Conservation (phyloP, 1,140 invertebrate species). For the Episyrphus balteatus region DNA sequence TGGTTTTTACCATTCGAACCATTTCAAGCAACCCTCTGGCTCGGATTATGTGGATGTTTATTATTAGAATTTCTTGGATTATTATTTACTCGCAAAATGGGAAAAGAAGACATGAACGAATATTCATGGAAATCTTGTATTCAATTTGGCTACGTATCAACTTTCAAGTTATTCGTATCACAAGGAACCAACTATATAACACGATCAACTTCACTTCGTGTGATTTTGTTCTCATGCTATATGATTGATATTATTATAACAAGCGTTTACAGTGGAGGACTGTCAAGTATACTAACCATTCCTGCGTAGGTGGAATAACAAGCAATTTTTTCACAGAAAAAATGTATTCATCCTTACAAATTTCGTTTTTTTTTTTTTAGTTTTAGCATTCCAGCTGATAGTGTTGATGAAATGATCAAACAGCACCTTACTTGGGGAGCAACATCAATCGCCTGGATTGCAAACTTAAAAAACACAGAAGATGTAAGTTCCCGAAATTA, state of each 20-base stretch:
- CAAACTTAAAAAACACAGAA: slow-evolving; percentile 8
- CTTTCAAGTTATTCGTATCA: slow-evolving; percentile 25
- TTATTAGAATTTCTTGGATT: slow-evolving; percentile 15
- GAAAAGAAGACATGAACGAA: too few species aligned
- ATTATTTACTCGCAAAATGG: slow-evolving; percentile 8
- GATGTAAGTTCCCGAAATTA: slow-evolving; percentile 13
- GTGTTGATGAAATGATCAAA: slow-evolving; percentile 17
- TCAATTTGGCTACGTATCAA: slow-evolving; percentile 17
- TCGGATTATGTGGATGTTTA: slow-evolving; percentile 16
- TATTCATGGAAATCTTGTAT: slow-evolving; percentile 5
- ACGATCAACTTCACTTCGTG: slow-evolving; percentile 16
- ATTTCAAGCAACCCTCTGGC: slow-evolving; percentile 21
- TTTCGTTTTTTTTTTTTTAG: slow-evolving; percentile 1
- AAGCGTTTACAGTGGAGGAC: slow-evolving; percentile 25
- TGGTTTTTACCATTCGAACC: slow-evolving; percentile 24
- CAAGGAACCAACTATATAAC: slow-evolving; percentile 22
- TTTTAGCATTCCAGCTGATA: slow-evolving; percentile 27
- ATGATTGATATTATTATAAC: slow-evolving; percentile 30
- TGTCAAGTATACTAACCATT: slow-evolving; percentile 24
- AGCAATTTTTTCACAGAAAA: neutral
- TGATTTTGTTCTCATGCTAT: slow-evolving; percentile 21
- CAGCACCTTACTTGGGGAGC: slow-evolving; percentile 23
- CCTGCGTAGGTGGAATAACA: slow-evolving; percentile 12
- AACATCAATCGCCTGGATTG: slow-evolving; percentile 20
- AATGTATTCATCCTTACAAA: too few species aligned